Conservation (phyloP, 2,797 vertebrate genomes). For the Pangasius macronema region DNA sequence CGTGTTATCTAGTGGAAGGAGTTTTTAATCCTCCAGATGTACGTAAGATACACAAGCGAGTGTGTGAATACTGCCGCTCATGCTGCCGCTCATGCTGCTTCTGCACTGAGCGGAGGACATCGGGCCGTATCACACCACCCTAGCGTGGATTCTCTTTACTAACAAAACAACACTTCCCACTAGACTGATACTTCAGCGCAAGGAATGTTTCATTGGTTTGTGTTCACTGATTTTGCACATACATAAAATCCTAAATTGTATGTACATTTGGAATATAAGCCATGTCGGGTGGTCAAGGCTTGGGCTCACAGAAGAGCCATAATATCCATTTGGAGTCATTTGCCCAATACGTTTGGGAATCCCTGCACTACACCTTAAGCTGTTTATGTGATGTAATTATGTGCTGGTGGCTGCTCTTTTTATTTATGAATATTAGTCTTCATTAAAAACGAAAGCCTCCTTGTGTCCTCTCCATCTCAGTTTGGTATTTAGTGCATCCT, state of each 20-base stretch:
- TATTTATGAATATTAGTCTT: background rate
- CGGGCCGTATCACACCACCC: background rate
- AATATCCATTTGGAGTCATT: background rate
- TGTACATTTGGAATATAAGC: background rate
- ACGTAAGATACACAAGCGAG: background rate
- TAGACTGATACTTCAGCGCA: background rate
- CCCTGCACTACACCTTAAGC: background rate
- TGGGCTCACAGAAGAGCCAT: background rate
- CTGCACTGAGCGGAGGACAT: background rate
- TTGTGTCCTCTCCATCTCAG: background rate
- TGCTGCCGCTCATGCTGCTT: background rate
- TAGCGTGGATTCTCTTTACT: background rate
- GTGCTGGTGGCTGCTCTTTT: background rate
- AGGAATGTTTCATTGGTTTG: background rate
- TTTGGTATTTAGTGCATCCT: background rate
- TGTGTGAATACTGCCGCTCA: background rate
- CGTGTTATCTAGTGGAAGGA: background rate
- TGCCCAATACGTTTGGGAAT: background rate
- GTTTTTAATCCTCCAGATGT: background rate
- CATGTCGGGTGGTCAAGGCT: too few species aligned
- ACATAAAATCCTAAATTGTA: background rate
- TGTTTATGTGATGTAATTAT: background rate
- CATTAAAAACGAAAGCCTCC: background rate
- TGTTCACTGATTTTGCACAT: background rate
- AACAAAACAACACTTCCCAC: background rate